Evolutionary conservation across 2,113 vertebrate species (phyloP).

Genomic region (Psammodynastes pulverulentus): DNA sequence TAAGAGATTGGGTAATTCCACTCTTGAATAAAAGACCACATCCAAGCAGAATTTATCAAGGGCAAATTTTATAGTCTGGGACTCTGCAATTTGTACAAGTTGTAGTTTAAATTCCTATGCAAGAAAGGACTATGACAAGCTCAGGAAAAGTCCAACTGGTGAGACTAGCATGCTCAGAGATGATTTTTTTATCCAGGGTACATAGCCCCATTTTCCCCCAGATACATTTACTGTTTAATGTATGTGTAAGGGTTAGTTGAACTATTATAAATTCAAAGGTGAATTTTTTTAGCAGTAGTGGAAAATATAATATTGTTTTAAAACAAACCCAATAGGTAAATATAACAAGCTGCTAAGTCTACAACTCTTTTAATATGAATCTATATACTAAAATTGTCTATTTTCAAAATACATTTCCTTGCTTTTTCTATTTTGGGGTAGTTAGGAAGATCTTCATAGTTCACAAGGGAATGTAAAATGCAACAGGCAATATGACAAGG

Average conservation of each 20-base stretch:
- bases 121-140: background rate
- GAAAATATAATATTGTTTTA: constrained; percentile 41
- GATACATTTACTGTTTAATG: background rate
- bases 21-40: background rate
- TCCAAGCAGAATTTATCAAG: background rate
- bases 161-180: background rate
- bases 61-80: background rate
- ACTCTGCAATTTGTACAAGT: background rate
- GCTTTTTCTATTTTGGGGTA: background rate
- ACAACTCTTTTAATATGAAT: background rate
- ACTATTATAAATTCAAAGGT: background rate
- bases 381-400: background rate
- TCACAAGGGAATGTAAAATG: background rate
- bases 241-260: background rate
- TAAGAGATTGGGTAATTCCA: background rate
- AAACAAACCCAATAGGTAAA: constrained; percentile 11
- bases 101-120: background rate
- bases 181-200: background rate
- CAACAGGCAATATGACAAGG: background rate
- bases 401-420: constrained; percentile 35
- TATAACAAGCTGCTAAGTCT: constrained; percentile 20
- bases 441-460: background rate
- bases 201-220: background rate
- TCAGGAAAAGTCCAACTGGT: background rate
- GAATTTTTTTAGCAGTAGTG: background rate